Base-by-base conservation (phyloP, 2,888 invertebrate genomes). In the Nipponacmea schrenckii region DNA sequence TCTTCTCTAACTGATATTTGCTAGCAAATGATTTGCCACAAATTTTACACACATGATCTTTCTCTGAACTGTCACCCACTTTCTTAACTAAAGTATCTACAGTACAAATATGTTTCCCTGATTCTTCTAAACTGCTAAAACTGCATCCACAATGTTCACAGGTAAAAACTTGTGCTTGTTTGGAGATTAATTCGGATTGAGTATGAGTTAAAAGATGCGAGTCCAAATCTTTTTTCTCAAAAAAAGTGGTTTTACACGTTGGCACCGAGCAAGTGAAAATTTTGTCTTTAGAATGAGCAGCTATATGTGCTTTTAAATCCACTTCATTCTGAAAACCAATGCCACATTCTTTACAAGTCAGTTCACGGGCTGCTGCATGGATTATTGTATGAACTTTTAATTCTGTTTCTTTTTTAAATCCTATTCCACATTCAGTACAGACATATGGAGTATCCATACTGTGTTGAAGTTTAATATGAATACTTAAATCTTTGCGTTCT, bases 381-480 rank as follows among this genome's bases (percentile, higher is more conserved):
- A 56, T 56, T 24, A 56, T 56, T 56, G 56, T 56, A 24, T 56
- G 56, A 56, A 56, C 56, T 56, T 56, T 56, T 56, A 56, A 24
- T 56, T 56, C 56, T 56, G 56, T 56, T 56, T 56, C 56, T 56
- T 56, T 56, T 24, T 56, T 56, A 14, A 56, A 56, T 20, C 56
- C 56, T 24, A 56, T 56, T 56, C 56, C 56, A 56, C 56, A 56
- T 24, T 56, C 56, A 56, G 56, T 56, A 56, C 56, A 56, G 56
- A 56, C 24, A 56, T 56, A 56, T 24, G 56, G 56, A 56, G 56
- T 56, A 56, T 56, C 56, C 56, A 56, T 56, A 56, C 56, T 56
- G 56, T 56, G 56, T 24, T 56, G 56, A 56, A 56, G 20, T 56
- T 56, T 24, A 24, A 56, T 56, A 10, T 56, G 56, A 24, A 20